Base-by-base conservation (phyloP, 2,797 vertebrate genomes). In the Lates japonicus region DNA sequence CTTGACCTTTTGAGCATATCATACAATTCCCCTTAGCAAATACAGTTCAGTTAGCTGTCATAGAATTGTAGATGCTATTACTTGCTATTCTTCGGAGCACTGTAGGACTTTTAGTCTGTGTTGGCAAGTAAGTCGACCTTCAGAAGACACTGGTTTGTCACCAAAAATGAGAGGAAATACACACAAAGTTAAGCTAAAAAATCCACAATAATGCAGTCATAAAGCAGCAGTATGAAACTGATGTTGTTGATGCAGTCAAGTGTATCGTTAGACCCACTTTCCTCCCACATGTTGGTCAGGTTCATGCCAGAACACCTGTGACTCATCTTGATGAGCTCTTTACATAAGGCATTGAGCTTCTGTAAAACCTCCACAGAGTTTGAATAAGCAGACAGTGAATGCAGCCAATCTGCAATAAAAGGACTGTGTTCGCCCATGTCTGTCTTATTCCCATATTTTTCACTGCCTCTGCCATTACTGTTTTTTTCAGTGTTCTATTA, bases 271-370 rank as follows among this genome's bases (percentile, higher is more conserved):
- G 77, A 84, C 44, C 49, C 62, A 65, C 78, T 90, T 83, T 63
- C 83, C 90, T 84, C 91, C 91, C 78, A 91, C 88, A 67, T 67
- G 77, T 61, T 81, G 66, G 69, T 75, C 83, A 67, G 85, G 86
- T 88, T 90, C 74, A 77, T 48, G 65, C 57, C 80, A 79, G 62
- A 89, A 70, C 68, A 80, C 63, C 83, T 59, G 83, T 92, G 92
- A 94, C 79, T 93, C 90, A 92, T 90, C 78, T 52, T 19, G 80
- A 84, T 75, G 68, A 80, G 82, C 82, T 68, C 61, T 88, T 89
- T 91, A 87, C 77, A 80, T 90, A 90, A 90, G 73, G 44, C 42
- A 20, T n/a, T 3, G 54, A 49, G 66, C 64, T 44, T 44, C 60
- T 65, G 59, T 35, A 42, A 78, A 87, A 70, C 70, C 74, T 85